Percentiles rank a stretch among this genome's conserved stretches.
Conservation (phyloP, 2,113 vertebrate genomes). For the Neopipo cinnamomea region DNA sequence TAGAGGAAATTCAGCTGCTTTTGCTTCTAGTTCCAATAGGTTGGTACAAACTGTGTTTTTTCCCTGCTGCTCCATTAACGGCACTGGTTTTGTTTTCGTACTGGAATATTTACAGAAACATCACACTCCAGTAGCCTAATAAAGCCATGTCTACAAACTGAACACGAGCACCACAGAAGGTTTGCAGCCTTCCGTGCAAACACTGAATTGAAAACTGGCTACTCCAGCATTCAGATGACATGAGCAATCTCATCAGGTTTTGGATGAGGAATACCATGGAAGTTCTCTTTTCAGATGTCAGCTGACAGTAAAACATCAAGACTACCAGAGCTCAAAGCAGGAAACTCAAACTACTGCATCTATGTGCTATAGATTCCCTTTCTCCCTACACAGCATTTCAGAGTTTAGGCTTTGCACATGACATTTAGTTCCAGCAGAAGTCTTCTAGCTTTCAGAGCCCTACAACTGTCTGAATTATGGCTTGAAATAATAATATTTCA, state of each 20-base stretch:
- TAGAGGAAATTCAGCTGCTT: background rate
- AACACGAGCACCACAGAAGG: background rate
- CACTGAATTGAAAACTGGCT: background rate
- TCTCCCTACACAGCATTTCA: background rate
- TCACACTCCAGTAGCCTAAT: conserved; percentile 3
- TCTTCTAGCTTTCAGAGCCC: conserved; percentile 21
- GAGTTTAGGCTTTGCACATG: background rate
- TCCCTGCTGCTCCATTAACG: conserved; percentile 13
- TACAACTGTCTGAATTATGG: conserved; percentile 56
- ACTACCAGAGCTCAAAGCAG: background rate
- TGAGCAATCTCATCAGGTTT: background rate
- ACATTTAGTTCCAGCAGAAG: background rate
- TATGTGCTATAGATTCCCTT: background rate
- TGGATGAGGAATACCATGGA: background rate
- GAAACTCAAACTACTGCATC: background rate
- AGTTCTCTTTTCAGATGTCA: background rate
- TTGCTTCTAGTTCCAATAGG: background rate
- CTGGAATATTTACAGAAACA: background rate
- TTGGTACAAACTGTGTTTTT: background rate
- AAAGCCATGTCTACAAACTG: conserved; percentile 25
- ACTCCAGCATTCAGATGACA: background rate
- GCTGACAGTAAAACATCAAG: background rate
- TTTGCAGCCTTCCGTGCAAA: background rate
- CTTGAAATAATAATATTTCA: conserved; percentile 75
- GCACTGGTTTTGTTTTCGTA: background rate